Evolutionary conservation across 2,797 vertebrate genomes (phyloP), one percentile per base, ranked within the genome.

Genomic region (Gymnodraco acuticeps): DNA sequence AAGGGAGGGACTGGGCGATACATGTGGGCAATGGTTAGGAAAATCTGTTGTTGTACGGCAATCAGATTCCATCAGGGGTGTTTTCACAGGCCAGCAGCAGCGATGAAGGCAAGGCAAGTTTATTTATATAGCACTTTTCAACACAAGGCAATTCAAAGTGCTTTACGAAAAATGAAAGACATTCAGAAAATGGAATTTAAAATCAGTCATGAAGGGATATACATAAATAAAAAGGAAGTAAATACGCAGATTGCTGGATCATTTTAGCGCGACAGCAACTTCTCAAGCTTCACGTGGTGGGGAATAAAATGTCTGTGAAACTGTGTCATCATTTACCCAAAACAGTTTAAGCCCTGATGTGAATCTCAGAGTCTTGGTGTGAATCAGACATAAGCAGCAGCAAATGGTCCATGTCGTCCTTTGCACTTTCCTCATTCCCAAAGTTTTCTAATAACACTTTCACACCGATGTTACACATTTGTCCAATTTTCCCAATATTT

Each of bases 11-110:
- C 27, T 27, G 23, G 23, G n/a, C 61, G 63, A 6, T 53, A 56
- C 63, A 66, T 47, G 31, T 20, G 47, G 64, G 67, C 53, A 67
- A 31, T 64, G 73, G 43, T 27, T 77, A 51, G 64, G 72, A 69
- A 87, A 85, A 79, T 72, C n/a, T 27, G 62, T 53, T 68, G 47
- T 62, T 60, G 73, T 74, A 64, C 8, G 11, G 56, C 61, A 76
- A 80, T 76, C 66, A 69, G 55, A 82, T 47, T 38, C 19, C 46
- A 54, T 19, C 48, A 38, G 33, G 23, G 45, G 53, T 67, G n/a
- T 64, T 84, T 79, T 77, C 68, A 78, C 69, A 75, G 54, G 43
- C 33, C 53, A 70, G 62, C 46, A 63, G 66, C 56, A 50, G 64
- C n/a, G 19, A 67, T 74, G 60, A 75, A 55, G 41, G 16, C n/a